Percentiles rank a stretch among this genome's conserved stretches.
phyloP scores from a whole-genome alignment of 2,797 vertebrate genomes.

The Mormyrops boulengeri region DNA sequence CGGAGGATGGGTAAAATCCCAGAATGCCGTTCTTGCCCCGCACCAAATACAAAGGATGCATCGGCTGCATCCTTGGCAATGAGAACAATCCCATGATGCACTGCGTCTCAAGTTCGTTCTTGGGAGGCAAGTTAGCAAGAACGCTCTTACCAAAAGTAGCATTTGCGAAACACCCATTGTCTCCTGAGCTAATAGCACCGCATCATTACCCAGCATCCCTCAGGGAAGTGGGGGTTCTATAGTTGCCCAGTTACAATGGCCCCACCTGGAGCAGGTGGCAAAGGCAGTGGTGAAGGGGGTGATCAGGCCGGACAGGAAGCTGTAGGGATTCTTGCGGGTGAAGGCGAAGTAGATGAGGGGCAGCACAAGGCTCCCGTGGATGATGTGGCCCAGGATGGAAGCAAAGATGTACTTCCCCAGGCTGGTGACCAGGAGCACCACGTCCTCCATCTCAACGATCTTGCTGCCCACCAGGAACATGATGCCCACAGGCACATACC shows the following conservation, averaged over 20 bases:
- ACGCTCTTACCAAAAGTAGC: not conserved
- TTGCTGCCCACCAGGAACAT: conserved; percentile 97
- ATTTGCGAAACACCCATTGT: not conserved
- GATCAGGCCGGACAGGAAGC: conserved; percentile 88
- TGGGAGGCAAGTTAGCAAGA: not conserved
- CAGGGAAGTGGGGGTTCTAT: not conserved
- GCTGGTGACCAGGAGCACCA: conserved; percentile 82
- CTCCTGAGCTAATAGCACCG: not conserved
- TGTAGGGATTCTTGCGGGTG: conserved; percentile 87
- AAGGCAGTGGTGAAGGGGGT: conserved; percentile 91
- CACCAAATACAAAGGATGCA: not conserved
- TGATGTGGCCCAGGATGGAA: conserved; percentile 87
- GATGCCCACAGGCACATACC: conserved; percentile 95
- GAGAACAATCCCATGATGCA: not conserved
- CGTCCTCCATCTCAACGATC: conserved; percentile 95
- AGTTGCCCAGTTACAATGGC: not conserved
- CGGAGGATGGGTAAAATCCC: not conserved
- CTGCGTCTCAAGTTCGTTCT: not conserved
- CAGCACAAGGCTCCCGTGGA: conserved; percentile 85
- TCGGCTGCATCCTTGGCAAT: not conserved
- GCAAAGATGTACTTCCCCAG: conserved; percentile 96
- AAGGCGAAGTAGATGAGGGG: conserved; percentile 90
- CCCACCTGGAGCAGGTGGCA: conserved; percentile 86
- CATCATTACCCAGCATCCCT: not conserved
- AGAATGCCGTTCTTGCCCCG: not conserved